Evolutionary conservation across 2,797 vertebrate genomes (phyloP), one percentile per base, ranked within the genome.

Genomic region (Ataeniobius toweri): DNA sequence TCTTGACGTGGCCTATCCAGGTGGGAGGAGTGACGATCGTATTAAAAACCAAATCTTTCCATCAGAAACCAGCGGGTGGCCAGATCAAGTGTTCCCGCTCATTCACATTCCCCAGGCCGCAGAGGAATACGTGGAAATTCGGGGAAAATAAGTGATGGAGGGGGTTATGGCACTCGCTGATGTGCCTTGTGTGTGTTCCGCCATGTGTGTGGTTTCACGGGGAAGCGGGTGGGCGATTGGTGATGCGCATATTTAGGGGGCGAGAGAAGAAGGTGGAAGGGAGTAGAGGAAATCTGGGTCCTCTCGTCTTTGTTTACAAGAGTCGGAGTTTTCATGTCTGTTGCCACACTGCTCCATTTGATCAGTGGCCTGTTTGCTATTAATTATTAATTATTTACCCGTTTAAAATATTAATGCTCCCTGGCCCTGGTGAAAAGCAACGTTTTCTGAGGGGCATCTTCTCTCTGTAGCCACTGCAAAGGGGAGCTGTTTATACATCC

Each of bases 361-460:
- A 95, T 95, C 95, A 88, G 85, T 92, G 93, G 91, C 92, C 93
- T 94, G 92, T 95, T 94, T 89, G 90, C 85, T 86, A 89, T 95
- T 94, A 93, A 95, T 94, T 95, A 94, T 96, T 94, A 93, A 95
- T 94, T 94, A 95, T 95, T 96, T 94, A 94, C 92, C 85, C 88
- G 51, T 89, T 81, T 95, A 83, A 94, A 95, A 96, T 95, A 94
- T 95, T 95, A 77, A 95, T 94, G 80, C 84, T 81, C 53, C 86
- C 84, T 73, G 80, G 85, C 91, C 89, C 86, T 81, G 41, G 87
- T 86, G 84, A 86, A 89, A 91, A 83, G 80, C 86, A 75, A 83
- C 56, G 79, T 87, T 67, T 93, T 91, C 86, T 31, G 75, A 85
- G 87, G 86, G 92, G 88, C 85, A 86, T 84, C 74, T 86, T 86